Conservation (phyloP, 2,797 vertebrate species). For the Sebastes ruberrimus region DNA sequence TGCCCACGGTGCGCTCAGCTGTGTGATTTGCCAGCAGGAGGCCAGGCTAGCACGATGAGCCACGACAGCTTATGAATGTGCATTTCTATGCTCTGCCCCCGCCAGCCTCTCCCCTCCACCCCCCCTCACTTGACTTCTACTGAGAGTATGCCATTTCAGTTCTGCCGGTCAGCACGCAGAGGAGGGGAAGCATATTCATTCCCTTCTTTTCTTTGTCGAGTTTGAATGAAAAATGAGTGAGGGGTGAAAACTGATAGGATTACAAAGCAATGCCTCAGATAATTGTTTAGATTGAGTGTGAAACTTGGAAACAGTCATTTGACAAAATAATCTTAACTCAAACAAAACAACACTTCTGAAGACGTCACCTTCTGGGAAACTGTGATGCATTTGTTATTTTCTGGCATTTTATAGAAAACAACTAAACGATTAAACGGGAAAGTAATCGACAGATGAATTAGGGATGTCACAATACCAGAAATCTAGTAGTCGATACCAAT, state of each 20-base stretch:
- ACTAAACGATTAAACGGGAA: neutral
- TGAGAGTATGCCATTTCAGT: slow-evolving; percentile 6
- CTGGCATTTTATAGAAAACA: neutral
- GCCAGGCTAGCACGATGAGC: slow-evolving; percentile 10
- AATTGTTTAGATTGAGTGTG: neutral
- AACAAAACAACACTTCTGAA: neutral
- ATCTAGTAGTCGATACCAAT: too few relatives aligned
- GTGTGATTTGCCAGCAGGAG: slow-evolving; percentile 43
- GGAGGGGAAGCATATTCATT: neutral
- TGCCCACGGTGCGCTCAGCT: slow-evolving; percentile 29
- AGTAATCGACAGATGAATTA: too few relatives aligned
- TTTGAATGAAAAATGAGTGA: neutral
- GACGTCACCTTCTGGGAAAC: neutral
- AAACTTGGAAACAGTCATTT: neutral
- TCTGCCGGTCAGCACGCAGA: slow-evolving; percentile 1
- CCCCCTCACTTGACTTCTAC: neutral
- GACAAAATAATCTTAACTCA: neutral
- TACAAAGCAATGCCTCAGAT: neutral
- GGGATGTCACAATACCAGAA: too few relatives aligned
- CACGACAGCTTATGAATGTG: slow-evolving; percentile 43
- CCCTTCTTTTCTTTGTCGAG: neutral
- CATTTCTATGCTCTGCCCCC: slow-evolving; percentile 5
- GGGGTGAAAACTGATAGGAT: neutral
- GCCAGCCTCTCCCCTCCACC: neutral
- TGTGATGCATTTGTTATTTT: neutral